A percentile compares a stretch with the other conserved stretches of the same genome.
Conservation (phyloP, 2,888 invertebrate genomes). For the Cerceris rybyensis region DNA sequence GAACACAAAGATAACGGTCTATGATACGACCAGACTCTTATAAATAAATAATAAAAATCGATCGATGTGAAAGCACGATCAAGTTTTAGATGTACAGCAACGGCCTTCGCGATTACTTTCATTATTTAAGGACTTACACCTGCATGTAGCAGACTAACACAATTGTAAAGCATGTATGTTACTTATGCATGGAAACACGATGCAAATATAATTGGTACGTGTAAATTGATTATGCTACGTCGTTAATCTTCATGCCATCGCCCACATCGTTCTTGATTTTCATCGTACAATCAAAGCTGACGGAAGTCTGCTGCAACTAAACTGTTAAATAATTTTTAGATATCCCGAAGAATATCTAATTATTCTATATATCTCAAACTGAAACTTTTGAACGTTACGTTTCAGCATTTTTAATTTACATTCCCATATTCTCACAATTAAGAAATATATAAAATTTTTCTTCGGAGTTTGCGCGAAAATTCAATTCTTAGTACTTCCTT, state of each 20-base stretch:
- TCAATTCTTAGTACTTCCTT: no score
- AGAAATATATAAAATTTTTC: no score
- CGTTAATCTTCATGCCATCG: background rate
- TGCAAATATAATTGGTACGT: conserved; percentile 44
- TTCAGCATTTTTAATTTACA: no score
- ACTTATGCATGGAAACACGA: conserved; percentile 37
- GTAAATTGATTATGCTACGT: conserved; percentile 11
- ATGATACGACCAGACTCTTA: conserved; percentile 30
- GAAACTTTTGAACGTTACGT: no score
- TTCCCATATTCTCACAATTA: no score
- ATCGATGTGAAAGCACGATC: conserved; percentile 27
- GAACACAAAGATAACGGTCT: conserved; percentile 18
- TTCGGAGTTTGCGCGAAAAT: no score
- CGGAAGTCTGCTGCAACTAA: no score
- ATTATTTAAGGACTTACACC: conserved; percentile 23
- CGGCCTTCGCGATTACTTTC: conserved; percentile 41
- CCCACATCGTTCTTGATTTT: conserved; percentile 9
- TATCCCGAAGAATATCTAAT: background rate
- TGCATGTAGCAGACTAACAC: conserved; percentile 14
- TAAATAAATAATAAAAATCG: conserved; percentile 41
- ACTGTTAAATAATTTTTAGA: background rate
- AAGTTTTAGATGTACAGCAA: conserved; percentile 9
- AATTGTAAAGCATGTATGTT: conserved; percentile 38
- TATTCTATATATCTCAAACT: no score
- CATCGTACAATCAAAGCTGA: background rate